Percentiles rank a stretch among this genome's conserved stretches.
These are phyloP conservation scores for Decapterus maruadsi DNA, from an alignment of 2,797 vertebrate genomes.

Conservation along the genomic window DNA sequence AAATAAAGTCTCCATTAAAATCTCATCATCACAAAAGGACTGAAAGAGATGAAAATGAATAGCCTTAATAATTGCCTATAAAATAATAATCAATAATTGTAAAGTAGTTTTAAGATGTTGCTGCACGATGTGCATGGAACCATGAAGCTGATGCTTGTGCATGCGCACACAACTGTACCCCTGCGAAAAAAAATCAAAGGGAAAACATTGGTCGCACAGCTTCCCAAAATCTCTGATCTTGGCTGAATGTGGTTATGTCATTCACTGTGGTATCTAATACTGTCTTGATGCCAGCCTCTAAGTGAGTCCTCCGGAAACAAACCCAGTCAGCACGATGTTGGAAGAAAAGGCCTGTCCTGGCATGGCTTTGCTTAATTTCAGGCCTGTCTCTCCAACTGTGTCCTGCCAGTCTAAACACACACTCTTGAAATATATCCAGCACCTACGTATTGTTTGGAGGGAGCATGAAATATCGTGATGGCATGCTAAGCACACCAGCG, in stretches of 20 bases:
- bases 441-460: slow-evolving; percentile 67
- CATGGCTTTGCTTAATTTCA: slow-evolving; percentile 49
- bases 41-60: too few species aligned
- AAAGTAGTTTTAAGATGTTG: too few species aligned
- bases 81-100: too few species aligned
- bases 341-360: slow-evolving; percentile 44
- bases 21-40: not conserved
- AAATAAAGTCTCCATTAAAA: not conserved
- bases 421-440: slow-evolving; percentile 67
- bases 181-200: not conserved
- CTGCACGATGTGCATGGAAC: too few species aligned
- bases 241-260: slow-evolving; percentile 3
- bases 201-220: not conserved
- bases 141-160: too few species aligned
- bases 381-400: slow-evolving; percentile 46
- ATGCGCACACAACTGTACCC: too few species aligned
- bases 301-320: slow-evolving; percentile 39
- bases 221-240: not conserved
- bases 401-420: slow-evolving; percentile 75
- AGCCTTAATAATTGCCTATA: too few species aligned
- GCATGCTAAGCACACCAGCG: slow-evolving; percentile 49
- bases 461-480: slow-evolving; percentile 59
- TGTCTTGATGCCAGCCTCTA: slow-evolving; percentile 15
- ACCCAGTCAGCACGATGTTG: slow-evolving; percentile 28
- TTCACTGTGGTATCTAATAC: slow-evolving; percentile 6